These are phyloP conservation scores for Myzus persicae DNA, from an alignment of 1,140 invertebrate genomes.

Conservation along the genomic window DNA sequence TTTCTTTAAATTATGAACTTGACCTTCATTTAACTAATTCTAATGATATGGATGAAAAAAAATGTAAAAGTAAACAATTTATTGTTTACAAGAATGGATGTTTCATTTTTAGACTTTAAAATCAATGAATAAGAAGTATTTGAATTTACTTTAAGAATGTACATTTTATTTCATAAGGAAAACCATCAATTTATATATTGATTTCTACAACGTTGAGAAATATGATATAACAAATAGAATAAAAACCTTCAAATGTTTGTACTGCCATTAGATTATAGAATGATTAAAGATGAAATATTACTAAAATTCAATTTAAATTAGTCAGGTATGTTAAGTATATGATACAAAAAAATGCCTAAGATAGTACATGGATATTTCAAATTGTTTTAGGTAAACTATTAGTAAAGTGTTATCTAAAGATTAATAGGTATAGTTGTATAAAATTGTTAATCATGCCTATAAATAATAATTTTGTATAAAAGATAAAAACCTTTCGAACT, in stretches of 20 bases:
- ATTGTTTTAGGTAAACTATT: neutral
- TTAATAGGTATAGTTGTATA: neutral
- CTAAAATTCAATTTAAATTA: neutral
- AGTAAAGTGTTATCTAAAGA: too few species aligned
- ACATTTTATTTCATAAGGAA: neutral
- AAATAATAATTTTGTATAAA: neutral
- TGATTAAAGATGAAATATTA: neutral
- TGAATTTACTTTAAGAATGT: neutral
- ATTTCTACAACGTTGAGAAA: neutral
- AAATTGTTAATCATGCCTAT: neutral
- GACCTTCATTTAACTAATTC: neutral
- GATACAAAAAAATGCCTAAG: too few species aligned
- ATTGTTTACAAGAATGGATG: neutral
- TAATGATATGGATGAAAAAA: neutral
- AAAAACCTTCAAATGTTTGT: neutral
- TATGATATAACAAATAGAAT: neutral
- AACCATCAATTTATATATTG: neutral
- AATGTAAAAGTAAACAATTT: neutral
- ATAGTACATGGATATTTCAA: too few species aligned
- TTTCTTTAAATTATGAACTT: neutral
- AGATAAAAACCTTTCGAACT: conserved; percentile 77
- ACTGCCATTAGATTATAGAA: neutral
- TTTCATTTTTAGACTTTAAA: neutral
- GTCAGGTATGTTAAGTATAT: neutral
- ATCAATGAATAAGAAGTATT: neutral